Conservation (phyloP, 1,140 invertebrate species). For the Zophobas morio region DNA sequence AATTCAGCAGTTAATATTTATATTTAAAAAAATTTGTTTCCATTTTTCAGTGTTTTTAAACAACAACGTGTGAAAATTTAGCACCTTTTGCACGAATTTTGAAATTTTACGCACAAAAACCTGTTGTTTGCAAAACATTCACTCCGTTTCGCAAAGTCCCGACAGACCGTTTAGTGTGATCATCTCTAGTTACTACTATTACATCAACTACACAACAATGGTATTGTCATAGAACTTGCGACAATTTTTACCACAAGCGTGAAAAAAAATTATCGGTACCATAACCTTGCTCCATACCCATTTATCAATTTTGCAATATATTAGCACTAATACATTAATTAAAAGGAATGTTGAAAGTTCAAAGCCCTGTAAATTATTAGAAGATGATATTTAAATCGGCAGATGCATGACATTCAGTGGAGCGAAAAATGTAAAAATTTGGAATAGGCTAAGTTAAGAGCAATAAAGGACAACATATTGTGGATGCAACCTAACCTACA, state of each 20-base stretch:
- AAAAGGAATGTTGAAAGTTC: constrained; percentile 16
- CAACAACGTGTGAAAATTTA: no score
- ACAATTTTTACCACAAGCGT: constrained; percentile 6
- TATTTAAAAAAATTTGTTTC: no score
- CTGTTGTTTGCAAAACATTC: constrained; percentile 4
- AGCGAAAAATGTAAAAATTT: neutral
- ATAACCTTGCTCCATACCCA: constrained; percentile 24
- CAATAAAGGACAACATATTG: neutral
- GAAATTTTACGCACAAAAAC: neutral
- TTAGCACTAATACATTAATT: constrained; percentile 32
- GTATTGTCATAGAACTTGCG: constrained; percentile 2
- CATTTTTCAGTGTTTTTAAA: no score
- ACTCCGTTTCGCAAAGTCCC: constrained; percentile 7
- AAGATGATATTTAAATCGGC: constrained; percentile 27
- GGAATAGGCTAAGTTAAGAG: neutral
- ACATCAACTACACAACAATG: neutral
- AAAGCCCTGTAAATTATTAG: constrained; percentile 3
- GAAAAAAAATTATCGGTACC: neutral
- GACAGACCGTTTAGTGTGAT: constrained; percentile 18
- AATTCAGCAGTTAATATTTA: no score
- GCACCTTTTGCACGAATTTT: no score
- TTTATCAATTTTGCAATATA: constrained; percentile 38
- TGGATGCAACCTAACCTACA: neutral
- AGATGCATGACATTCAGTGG: neutral
- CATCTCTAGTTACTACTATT: constrained; percentile 4